These are phyloP conservation scores for Odontocerum albicorne DNA, from an alignment of 2,888 invertebrate species.

Conservation along the genomic window DNA sequence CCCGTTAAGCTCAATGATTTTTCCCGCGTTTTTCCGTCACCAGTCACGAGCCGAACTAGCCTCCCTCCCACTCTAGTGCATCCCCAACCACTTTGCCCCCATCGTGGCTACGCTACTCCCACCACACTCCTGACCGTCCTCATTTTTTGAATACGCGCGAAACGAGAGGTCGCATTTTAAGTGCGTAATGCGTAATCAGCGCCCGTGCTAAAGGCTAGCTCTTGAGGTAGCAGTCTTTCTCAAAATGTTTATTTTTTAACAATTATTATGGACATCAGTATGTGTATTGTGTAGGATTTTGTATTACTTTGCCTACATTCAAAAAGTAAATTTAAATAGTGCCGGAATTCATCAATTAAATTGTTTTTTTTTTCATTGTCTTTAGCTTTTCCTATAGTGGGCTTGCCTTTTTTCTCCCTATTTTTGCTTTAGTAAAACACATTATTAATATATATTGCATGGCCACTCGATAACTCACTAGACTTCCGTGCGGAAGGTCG, in stretches of 20 bases:
- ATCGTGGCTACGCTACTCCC: conserved; percentile 3
- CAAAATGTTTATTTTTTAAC: conserved; percentile 1
- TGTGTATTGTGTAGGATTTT: too few species aligned
- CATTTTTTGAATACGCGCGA: conserved; percentile 41
- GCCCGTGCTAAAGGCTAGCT: conserved; percentile 15
- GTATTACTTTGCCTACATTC: too few species aligned
- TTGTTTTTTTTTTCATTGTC: too few species aligned
- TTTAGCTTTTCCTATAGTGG: too few species aligned
- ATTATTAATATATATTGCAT: too few species aligned
- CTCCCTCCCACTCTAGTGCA: conserved; percentile 39
- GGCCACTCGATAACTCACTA: too few species aligned
- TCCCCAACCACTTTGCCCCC: conserved; percentile 26
- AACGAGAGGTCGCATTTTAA: conserved; percentile 48
- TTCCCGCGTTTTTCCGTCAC: conserved; percentile 34
- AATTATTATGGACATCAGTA: too few species aligned
- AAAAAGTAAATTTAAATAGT: too few species aligned
- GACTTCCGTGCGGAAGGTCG: too few species aligned
- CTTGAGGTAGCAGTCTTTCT: not conserved
- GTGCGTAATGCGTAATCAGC: conserved; percentile 42
- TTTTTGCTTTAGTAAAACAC: too few species aligned
- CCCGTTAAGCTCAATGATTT: conserved; percentile 9
- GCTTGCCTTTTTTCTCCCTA: too few species aligned
- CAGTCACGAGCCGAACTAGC: conserved; percentile 29
- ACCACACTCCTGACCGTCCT: conserved; percentile 35
- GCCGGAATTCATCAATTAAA: too few species aligned